Conservation (phyloP, 1,140 invertebrate genomes). For the Cherax destructor region DNA sequence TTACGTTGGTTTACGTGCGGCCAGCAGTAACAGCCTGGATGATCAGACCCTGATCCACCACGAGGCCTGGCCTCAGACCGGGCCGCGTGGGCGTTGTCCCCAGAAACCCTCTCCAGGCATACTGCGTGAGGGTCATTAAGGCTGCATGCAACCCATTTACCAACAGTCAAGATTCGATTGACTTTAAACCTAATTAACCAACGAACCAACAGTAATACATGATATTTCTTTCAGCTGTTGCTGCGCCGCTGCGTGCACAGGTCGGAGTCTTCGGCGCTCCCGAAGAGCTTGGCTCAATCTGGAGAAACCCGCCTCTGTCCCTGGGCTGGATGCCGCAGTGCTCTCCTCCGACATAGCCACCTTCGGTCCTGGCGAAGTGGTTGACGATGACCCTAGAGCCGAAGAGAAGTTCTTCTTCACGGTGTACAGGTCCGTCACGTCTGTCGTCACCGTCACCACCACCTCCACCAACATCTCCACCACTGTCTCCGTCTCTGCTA, state of each 20-base stretch:
- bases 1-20: too few relatives aligned
- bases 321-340: neutral
- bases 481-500: conserved; percentile 29
- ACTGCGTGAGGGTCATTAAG: too few relatives aligned
- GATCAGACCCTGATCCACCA: too few relatives aligned
- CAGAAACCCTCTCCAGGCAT: too few relatives aligned
- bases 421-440: neutral
- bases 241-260: neutral
- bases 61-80: too few relatives aligned
- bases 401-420: conserved; percentile 22
- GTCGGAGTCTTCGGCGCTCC: neutral
- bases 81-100: too few relatives aligned
- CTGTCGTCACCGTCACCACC: conserved; percentile 7
- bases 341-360: neutral
- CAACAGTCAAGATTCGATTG: neutral
- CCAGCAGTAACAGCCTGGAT: too few relatives aligned
- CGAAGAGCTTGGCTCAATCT: neutral
- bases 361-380: neutral
- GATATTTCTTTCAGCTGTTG: too few relatives aligned
- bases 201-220: too few relatives aligned
- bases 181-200: too few relatives aligned
- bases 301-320: neutral
- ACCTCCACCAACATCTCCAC: conserved; percentile 26
- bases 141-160: too few relatives aligned
- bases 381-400: neutral